Evolutionary conservation across 2,797 vertebrate genomes (phyloP), one percentile per base, ranked within the genome.

Genomic region (Enteromius argenteus): DNA sequence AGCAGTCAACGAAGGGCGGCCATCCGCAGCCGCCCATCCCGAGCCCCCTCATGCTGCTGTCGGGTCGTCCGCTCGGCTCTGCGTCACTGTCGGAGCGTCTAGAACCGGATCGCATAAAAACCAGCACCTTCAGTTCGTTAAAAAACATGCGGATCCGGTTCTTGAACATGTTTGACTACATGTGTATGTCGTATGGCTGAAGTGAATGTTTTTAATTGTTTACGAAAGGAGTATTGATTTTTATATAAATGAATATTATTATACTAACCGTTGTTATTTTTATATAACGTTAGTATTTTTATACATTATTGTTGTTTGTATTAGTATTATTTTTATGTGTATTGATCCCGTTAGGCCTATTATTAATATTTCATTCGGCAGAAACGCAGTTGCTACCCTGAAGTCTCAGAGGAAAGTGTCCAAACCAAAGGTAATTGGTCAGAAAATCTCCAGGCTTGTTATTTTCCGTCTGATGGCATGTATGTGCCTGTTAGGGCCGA

Each of bases 91-190:
- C 92, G 93, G 96, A 93, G 94, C 95, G 96, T 93, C 96, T 95
- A 91, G 95, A 94, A 91, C 95, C 95, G 92, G 96, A 96, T 93
- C 97, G 96, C 95, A 97, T 97, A 94, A 97, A 96, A 94, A 97
- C 96, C 95, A 97, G 94, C 92, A 97, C 96, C 93, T 98, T 98
- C 90, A 98, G 96, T 95, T 98, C 97, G 92, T 98, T 97, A 89
- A 97, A 96, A 96, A 98, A 97, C 97, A 97, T 97, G 95, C 97
- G 97, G 95, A 97, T 96, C 95, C 97, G 96, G 92, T 97, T 97
- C 95, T 98, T 98, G 93, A 97, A 97, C 97, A 98, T 98, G 94
- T 95, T 97, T 93, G 92, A 92, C 93, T 93, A 92, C 92, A 94
- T 89, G 84, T 78, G 87, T 69, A 30, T 71, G 42, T 72, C 72